A percentile compares a stretch with the other conserved stretches of the same genome.
phyloP scores from a whole-genome alignment of 37 sponge, comb jelly and placozoan species.

The Hexactinellida sp. region DNA sequence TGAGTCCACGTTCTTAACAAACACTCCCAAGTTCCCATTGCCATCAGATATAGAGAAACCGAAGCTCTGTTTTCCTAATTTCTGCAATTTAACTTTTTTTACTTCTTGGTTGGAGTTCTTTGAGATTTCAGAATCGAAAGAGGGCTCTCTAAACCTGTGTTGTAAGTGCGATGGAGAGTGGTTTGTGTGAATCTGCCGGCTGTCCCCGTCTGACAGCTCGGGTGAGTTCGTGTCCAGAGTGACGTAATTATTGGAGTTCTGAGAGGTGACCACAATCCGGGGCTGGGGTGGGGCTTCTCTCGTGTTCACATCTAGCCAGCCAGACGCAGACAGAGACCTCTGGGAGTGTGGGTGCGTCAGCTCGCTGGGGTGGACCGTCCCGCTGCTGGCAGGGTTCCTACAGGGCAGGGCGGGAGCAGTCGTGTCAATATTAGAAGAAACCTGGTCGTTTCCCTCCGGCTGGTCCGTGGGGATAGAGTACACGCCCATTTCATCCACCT shows the following conservation, averaged over 20 bases:
- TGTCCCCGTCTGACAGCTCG: no score
- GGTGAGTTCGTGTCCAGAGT: background rate
- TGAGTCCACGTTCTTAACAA: conserved; percentile 2
- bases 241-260: background rate
- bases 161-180: background rate
- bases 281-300: background rate
- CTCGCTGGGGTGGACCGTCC: background rate
- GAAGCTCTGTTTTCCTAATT: background rate
- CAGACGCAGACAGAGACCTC: background rate
- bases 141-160: background rate
- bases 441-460: background rate
- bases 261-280: background rate
- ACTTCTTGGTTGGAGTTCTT: conserved; percentile 6
- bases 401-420: background rate
- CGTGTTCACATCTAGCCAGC: background rate
- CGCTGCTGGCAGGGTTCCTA: background rate
- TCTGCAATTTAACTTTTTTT: background rate
- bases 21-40: background rate
- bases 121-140: background rate
- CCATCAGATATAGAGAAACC: background rate
- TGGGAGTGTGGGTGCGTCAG: background rate
- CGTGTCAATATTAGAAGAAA: no score
- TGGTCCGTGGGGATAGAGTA: background rate
- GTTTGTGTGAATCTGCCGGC: background rate
- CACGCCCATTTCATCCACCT: background rate